A percentile compares a stretch with the other conserved stretches of the same genome.
Evolutionary conservation across 2,113 vertebrate genomes (phyloP).

Genomic region (Chionis minor): DNA sequence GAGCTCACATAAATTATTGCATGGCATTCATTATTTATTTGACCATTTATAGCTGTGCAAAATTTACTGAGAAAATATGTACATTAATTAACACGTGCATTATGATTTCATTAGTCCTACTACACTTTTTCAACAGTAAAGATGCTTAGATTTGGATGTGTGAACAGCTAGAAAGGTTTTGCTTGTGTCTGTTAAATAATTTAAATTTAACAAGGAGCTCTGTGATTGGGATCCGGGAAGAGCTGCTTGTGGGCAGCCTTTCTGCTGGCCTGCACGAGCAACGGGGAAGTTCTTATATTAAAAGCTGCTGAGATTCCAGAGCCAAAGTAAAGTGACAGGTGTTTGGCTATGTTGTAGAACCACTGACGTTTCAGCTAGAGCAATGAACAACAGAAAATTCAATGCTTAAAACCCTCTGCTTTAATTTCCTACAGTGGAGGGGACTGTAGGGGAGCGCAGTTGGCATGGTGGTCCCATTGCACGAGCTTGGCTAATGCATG

Average conservation of each 20-base stretch:
- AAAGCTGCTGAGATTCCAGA: neutral
- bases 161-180: neutral
- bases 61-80: conserved; percentile 50
- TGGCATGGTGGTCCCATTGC: neutral
- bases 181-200: neutral
- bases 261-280: neutral
- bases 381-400: neutral
- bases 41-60: conserved; percentile 35
- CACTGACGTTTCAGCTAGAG: neutral
- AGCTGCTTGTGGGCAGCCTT: neutral
- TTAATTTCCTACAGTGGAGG: neutral
- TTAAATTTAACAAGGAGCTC: neutral
- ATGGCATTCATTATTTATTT: conserved; percentile 62
- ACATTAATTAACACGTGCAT: conserved; percentile 29
- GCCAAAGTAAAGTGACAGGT: fast-evolving
- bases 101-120: conserved; percentile 20
- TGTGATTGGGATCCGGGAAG: neutral
- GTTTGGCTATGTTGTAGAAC: neutral
- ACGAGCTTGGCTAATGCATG: neutral
- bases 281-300: neutral
- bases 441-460: fast-evolving
- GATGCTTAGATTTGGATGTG: neutral
- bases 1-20: conserved; percentile 45
- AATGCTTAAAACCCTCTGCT: neutral
- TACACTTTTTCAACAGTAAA: neutral